phyloP scores from a whole-genome alignment of 1,140 invertebrate genomes.

The Calephelis nemesis region DNA sequence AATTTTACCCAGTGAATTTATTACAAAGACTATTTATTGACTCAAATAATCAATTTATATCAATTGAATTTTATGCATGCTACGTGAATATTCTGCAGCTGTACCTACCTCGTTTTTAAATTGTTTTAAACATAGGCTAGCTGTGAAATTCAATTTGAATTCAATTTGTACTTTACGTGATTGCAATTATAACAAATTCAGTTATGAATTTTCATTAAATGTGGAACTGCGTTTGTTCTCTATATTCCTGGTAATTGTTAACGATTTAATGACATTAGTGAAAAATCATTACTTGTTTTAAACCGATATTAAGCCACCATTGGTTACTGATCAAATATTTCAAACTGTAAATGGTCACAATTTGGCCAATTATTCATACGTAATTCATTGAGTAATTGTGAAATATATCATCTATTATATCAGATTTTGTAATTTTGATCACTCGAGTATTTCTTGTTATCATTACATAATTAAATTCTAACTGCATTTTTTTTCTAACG shows the following conservation, averaged over 20 bases:
- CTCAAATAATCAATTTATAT: constrained; percentile 12
- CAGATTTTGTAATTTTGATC: no score
- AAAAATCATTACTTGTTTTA: no score
- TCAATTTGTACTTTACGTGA: constrained; percentile 30
- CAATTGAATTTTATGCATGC: constrained; percentile 13
- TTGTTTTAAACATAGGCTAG: constrained; percentile 30
- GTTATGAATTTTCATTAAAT: constrained; percentile 25
- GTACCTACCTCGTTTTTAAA: constrained; percentile 35
- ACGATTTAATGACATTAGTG: not conserved
- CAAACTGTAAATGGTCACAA: no score
- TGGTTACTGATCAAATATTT: no score
- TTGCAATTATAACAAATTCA: constrained; percentile 32
- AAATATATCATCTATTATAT: no score
- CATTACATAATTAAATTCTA: no score
- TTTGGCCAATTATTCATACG: no score
- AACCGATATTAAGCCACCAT: not conserved
- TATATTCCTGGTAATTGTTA: not conserved
- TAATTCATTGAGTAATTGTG: no score
- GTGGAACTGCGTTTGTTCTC: not conserved
- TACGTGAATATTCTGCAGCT: constrained; percentile 29
- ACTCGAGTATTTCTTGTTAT: no score
- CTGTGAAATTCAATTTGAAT: constrained; percentile 29
- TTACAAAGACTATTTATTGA: constrained; percentile 6
- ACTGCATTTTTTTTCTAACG: no score
- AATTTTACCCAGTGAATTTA: not conserved